phyloP scores from a whole-genome alignment of 2,888 invertebrate species.

The Furcula furcula region DNA sequence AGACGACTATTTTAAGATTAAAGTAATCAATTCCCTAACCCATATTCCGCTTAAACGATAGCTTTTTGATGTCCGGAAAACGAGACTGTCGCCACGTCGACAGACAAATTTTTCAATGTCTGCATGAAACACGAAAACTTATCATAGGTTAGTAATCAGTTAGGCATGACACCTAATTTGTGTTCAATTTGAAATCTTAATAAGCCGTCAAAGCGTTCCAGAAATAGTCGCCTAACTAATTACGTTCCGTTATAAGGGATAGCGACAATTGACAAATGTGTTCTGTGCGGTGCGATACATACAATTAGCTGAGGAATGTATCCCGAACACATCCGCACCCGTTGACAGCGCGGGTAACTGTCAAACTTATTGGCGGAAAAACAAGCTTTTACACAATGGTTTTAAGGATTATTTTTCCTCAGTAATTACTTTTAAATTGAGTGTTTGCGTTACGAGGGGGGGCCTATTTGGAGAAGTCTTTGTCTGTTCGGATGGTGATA shows the following conservation, averaged over 20 bases:
- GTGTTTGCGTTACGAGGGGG: slow-evolving; percentile 67
- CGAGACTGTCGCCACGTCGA: slow-evolving; percentile 63
- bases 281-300: slow-evolving; percentile 68
- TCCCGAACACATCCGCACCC: slow-evolving; percentile 56
- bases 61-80: slow-evolving; percentile 75
- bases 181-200: slow-evolving; percentile 79
- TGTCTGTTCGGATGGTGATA: slow-evolving; percentile 62
- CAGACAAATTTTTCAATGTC: slow-evolving; percentile 60
- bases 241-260: slow-evolving; percentile 59
- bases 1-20: slow-evolving; percentile 10
- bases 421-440: slow-evolving; percentile 64
- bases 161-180: slow-evolving; percentile 77
- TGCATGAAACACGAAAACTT: slow-evolving; percentile 34
- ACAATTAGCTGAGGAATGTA: slow-evolving; percentile 75
- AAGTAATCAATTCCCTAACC: slow-evolving; percentile 15
- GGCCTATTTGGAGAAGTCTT: slow-evolving; percentile 71
- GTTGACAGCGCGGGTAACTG: slow-evolving; percentile 51
- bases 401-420: slow-evolving; percentile 59
- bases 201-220: slow-evolving; percentile 78
- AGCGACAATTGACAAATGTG: slow-evolving; percentile 80
- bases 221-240: slow-evolving; percentile 75
- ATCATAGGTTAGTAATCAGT: slow-evolving; percentile 63
- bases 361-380: slow-evolving; percentile 61
- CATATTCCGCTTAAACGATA: slow-evolving; percentile 47
- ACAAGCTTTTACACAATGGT: slow-evolving; percentile 47